These are phyloP conservation scores for Stenopsyche tienmushanensis DNA, from an alignment of 1,140 invertebrate species.

Conservation along the genomic window DNA sequence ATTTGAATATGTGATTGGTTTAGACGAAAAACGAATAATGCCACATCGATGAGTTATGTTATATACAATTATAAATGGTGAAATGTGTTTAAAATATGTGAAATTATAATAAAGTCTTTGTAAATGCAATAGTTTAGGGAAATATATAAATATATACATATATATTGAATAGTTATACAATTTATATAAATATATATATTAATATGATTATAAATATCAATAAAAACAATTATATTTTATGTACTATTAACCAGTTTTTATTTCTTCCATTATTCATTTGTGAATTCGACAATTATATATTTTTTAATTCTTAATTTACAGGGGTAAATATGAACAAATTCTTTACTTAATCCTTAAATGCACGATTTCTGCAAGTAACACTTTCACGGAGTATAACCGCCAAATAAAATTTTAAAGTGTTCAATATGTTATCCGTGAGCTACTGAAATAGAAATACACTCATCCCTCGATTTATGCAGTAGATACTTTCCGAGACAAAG, in stretches of 20 bases:
- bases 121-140: slow-evolving; percentile 37
- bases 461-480: too few species aligned
- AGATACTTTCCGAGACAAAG: too few species aligned
- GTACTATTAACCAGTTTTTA: slow-evolving; percentile 53
- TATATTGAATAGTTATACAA: slow-evolving; percentile 39
- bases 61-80: slow-evolving; percentile 8
- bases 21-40: slow-evolving; percentile 25
- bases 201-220: slow-evolving; percentile 55
- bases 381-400: too few species aligned
- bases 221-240: slow-evolving; percentile 60
- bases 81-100: slow-evolving; percentile 34
- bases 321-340: too few species aligned
- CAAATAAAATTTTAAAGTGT: too few species aligned
- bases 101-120: slow-evolving; percentile 35
- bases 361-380: too few species aligned
- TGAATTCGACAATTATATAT: too few species aligned
- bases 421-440: too few species aligned
- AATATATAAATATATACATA: slow-evolving; percentile 37
- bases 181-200: slow-evolving; percentile 40
- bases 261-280: slow-evolving; percentile 43
- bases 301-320: too few species aligned
- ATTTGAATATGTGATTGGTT: slow-evolving; percentile 25
- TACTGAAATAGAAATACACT: too few species aligned
- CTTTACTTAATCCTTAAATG: too few species aligned
- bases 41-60: slow-evolving; percentile 35